Base-by-base conservation (phyloP, 2,888 invertebrate species). In the Pollenia griseotomentosa region DNA sequence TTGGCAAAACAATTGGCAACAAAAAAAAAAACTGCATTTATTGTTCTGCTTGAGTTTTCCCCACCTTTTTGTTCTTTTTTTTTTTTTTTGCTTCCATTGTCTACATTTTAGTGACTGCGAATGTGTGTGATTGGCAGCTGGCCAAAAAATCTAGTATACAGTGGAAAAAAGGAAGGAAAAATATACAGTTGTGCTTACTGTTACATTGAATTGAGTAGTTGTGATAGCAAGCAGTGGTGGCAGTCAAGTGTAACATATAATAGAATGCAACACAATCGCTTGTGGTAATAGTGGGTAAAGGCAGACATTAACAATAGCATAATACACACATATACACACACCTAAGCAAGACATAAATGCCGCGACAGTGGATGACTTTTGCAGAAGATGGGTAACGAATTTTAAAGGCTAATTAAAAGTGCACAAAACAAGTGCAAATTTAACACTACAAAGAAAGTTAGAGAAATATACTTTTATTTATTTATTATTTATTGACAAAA, bases 1-100 rank as follows among this genome's bases (percentile, higher is more conserved):
- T 16, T 40, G 70, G 80, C 83, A 77, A 81, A 77, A 84, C 83
- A 87, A 84, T 87, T 87, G 86, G 53, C 81, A 81, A 81, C 81
- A 0, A 33, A 33, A 33, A 81, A 84, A 81, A 81, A 84, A 81
- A 87, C 83, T 87, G 83, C 80, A 84, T 73, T 87, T 87, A 73
- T 87, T 83, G 86, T 84, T 71, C 66, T 46, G 59, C 71, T 79
- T 59, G 23, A 65, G 33, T 79, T 81, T 63, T 77, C 11, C 53
- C 51, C 70, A 55, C 19, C 61, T 73, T 73, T 63, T 63, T 65
- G 70, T 57, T 66, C 73, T n/a, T n/a, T 57, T 66, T 79, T n/a
- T 14, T 33, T 33, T 33, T 33, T 4, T 5, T 33, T 33, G 33
- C 33, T 33, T 0, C 48, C 53, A 73, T 73, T 82, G 59, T 75